Conservation (phyloP, 2,113 vertebrate genomes). For the Phalacrocorax aristotelis region DNA sequence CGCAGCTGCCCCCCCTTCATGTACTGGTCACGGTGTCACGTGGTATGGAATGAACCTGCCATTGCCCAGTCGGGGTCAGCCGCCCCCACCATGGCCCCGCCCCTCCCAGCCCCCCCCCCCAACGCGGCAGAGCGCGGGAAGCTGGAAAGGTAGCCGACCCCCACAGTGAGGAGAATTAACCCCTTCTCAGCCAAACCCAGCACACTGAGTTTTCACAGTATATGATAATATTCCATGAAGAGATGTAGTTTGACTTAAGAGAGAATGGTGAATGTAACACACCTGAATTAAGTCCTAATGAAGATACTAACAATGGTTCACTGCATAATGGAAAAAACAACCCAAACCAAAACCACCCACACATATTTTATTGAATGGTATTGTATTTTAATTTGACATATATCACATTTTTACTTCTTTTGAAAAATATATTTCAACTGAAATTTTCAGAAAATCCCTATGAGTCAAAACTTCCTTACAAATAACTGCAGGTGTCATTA, state of each 20-base stretch:
- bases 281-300: neutral
- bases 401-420: neutral
- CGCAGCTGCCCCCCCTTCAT: too few relatives aligned
- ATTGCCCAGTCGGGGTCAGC: too few relatives aligned
- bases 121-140: too few relatives aligned
- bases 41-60: too few relatives aligned
- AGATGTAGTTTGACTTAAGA: neutral
- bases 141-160: too few relatives aligned
- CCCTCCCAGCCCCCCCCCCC: too few relatives aligned
- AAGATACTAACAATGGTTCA: neutral
- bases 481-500: neutral
- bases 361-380: neutral
- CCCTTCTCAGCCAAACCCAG: too few relatives aligned
- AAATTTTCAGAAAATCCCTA: neutral
- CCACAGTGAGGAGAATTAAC: too few relatives aligned
- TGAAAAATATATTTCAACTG: neutral
- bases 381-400: neutral
- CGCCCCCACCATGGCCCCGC: too few relatives aligned
- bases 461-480: neutral
- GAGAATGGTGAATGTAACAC: neutral
- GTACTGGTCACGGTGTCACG: too few relatives aligned
- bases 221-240: neutral
- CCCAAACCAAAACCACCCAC: neutral
- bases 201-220: neutral
- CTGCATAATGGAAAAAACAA: neutral